Evolutionary conservation across 2,113 vertebrate species (phyloP), one percentile per base, ranked within the genome.

Genomic region (Podarcis muralis): DNA sequence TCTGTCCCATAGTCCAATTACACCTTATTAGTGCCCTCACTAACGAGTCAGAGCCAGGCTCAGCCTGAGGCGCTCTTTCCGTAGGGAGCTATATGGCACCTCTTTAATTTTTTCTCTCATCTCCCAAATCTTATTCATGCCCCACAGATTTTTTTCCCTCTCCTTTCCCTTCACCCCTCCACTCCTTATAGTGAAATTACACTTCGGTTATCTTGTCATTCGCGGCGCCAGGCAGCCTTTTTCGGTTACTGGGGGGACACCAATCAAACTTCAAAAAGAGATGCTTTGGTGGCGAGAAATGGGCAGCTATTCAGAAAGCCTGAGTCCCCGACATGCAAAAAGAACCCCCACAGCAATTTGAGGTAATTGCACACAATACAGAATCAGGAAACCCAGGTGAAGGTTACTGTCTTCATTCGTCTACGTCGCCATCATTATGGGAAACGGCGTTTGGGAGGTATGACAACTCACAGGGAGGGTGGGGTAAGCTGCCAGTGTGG

Each of bases 1-100:
- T 93, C 89, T 81, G 75, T 90, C 85, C 18, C 91, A 78, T 90
- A 84, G 86, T 82, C 93, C 92, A 91, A 84, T 96, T 90, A 88
- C 43, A 82, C 75, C 91, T 91, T 89, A 86, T 94, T 92, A 91
- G 83, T 23, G 77, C 20, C 22, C 66, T 81, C 62, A 62, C 85
- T 84, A 0, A 0, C 87, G 88, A 93, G 48, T 43, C 32, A 2
- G 18, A 12, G 81, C 87, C 85, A 85, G 65, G 35, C 84, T 92
- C 71, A 59, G 1, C 6, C 69, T 40, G 79, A 81, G 90, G 87
- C 74, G 62, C 18, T 69, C 78, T 88, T 87, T 25, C 27, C 72
- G 4, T 66, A 85, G 86, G 48, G n/a, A 12, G 86, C 89, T 84
- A 88, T 90, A 85, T 57, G 76, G 83, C 81, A 91, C 87, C 48